Evolutionary conservation across 2,888 invertebrate genomes (phyloP), one percentile per base, ranked within the genome.

Genomic region (Morpho deidamia): DNA sequence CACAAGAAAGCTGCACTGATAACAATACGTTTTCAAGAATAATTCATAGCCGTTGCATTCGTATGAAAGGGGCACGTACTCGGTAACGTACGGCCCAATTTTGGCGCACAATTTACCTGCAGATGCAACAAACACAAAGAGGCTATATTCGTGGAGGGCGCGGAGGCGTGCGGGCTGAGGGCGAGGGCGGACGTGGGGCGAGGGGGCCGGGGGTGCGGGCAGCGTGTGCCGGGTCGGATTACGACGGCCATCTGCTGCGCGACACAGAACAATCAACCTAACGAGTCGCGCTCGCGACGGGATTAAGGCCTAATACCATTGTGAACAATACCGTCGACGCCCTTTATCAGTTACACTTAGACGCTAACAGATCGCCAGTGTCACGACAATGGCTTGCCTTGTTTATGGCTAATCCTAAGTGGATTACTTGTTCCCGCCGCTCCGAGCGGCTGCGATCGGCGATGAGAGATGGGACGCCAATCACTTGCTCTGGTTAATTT

Each of bases 121-220:
- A 88, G 85, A 87, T 88, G 88, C 86, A 87, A 81, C 85, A 80
- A 81, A 83, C 80, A 87, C 84, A 87, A 88, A 87, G 86, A 86
- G 83, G 82, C 72, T 78, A 80, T 79, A 79, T 81, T 73, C 70
- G 72, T 66, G 69, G 70, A 71, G 71, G 72, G 62, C 55, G 61
- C 60, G 58, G 58, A 53, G 58, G 58, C 60, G 52, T 64, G 66
- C 68, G 52, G 37, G 55, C 51, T 47, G 12, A 14, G 50, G 45
- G 57, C 23, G 56, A 49, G 38, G 42, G 9, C 14, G 8, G 32
- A 7, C 23, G 42, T 12, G 11, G 49, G 45, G 57, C 23, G 55
- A 47, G 38, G 42, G 7, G 42, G 8, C 23, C 32, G 7, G 32
- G 50, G 44, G 51, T 37, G 53, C 39, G 61, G 60, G 60, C 59